Evolutionary conservation across 2,888 invertebrate species (phyloP).

Genomic region (Chymomyza caudatula): DNA sequence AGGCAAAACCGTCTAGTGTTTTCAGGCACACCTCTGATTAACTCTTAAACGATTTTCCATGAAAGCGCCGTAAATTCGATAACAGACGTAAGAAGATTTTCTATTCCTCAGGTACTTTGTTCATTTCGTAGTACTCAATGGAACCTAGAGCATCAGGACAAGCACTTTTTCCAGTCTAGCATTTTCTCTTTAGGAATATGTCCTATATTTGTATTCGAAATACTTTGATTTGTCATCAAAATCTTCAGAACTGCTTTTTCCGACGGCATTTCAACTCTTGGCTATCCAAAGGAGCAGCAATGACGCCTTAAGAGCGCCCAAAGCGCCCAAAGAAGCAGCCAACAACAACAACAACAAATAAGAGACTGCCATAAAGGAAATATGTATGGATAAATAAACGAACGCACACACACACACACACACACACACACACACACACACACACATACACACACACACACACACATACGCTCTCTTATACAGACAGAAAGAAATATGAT

Average conservation of each 20-base stretch:
- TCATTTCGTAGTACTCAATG: no score
- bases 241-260: not conserved
- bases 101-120: no score
- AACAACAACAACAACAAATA: not conserved
- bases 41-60: no score
- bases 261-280: conserved; percentile 3
- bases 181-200: no score
- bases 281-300: not conserved
- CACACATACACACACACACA: not conserved
- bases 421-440: not conserved
- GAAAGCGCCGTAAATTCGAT: no score
- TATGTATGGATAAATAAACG: conserved; percentile 4
- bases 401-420: not conserved
- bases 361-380: not conserved
- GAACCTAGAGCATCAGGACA: no score
- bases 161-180: no score
- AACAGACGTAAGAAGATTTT: no score
- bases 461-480: not conserved
- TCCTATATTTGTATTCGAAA: no score
- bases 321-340: not conserved
- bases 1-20: no score
- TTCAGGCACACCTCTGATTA: no score
- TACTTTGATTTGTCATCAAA: no score
- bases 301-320: not conserved
- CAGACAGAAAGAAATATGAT: conserved; percentile 17